Evolutionary conservation across 2,113 vertebrate genomes (phyloP), one percentile per base, ranked within the genome.

Genomic region (Alectura lathami): DNA sequence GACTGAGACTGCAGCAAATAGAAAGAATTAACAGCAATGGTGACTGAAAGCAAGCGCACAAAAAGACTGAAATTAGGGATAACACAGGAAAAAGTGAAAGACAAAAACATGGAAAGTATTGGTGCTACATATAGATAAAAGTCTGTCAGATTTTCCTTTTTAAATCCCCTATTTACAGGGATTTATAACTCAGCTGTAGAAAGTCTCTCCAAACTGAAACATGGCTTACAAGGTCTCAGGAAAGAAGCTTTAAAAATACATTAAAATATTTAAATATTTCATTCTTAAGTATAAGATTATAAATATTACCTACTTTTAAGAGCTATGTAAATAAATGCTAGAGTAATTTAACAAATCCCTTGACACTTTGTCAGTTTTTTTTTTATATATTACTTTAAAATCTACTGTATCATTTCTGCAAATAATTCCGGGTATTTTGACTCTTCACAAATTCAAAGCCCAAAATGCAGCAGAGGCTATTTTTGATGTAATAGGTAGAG

Each of bases 201-300:
- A 91, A 87, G 34, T 34, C 26, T 59, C 67, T 54, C 60, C 38
- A 43, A 48, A 32, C 32, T 77, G 67, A 70, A 91, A 87, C 5
- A 20, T 32, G 23, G 20, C 38, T 88, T 80, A 32, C 26, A 69
- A 89, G 13, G 20, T 79, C 50, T 89, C 21, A 22, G 26, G 24
- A 73, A 87, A 89, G 42, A 83, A 88, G 10, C 10, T 79, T 92
- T 56, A 17, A 59, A 86, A 79, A 86, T 6, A 30, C 38, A 74
- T 60, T 88, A 86, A 90, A 86, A 32, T 42, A 74, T 60, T 88
- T 88, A 90, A 86, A 32, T 57, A 30, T 88, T 89, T 91, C 4
- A 50, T 86, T 92, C 32, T 76, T 27, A 79, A 38, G 6, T 48
- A 22, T 34, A 54, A 57, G 57, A 48, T 9, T 51, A 36, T 36